Base-by-base conservation (phyloP, 23 tunicate species). In the Ciona savignyi region DNA sequence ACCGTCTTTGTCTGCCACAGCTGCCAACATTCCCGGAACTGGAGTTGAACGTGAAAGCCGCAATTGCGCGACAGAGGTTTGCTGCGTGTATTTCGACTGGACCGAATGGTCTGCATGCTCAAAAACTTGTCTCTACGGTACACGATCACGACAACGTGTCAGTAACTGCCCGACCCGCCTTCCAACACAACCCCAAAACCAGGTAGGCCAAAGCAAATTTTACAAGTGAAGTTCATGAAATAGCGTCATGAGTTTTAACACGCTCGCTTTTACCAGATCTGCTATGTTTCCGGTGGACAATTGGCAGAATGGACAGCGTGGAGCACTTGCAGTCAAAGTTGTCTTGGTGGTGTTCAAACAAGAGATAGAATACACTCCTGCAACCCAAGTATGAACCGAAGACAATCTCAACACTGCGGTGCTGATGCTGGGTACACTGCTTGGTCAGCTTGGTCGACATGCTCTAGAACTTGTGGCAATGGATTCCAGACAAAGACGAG, bases 391-490 rank as follows among this genome's bases (percentile, higher is more conserved):
- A n/a, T n/a, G n/a, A 69, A 77, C 24, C 77, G 65, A 27, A 67
- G 20, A 23, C 85, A 89, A 62, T 60, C 77, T 0, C 74, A 80
- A 65, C 66, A 63, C 65, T 93, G 98, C 29, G 98, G 98, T 0
- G 73, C 49, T 22, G 80, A 82, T 70, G 79, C 88, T 1, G 95
- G 88, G 23, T 93, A 34, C 60, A 73, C 81, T 27, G 66, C 51
- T 25, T 93, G 89, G 89, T 60, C 77, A 3, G 56, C 29, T 23
- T 93, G 94, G 94, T 63, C 89, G 27, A 32, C 61, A 32, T 93
- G 98, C 68, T 33, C 85, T 32, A 70, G 33, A 32, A 73, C 98
- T 0, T 93, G 98, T 70, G 98, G 98, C 9, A 94, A 94, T 2
- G 98, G 98, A 51, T n/a, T 72, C 33, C 74, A 65, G 51, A 35